Evolutionary conservation across 2,113 vertebrate genomes (phyloP).

Genomic region (Otus sunia): DNA sequence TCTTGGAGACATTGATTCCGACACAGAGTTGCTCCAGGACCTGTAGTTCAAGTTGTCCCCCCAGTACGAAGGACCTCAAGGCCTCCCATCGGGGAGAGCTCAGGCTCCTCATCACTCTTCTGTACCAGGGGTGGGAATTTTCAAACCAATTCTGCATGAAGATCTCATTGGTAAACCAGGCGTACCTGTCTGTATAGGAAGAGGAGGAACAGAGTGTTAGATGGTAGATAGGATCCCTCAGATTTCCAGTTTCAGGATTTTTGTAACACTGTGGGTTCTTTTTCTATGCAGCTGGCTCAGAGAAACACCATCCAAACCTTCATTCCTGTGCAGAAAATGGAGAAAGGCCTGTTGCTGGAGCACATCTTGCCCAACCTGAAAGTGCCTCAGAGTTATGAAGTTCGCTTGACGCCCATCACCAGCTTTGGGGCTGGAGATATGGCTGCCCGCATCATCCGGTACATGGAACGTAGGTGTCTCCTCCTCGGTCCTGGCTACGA

Average conservation of each 20-base stretch:
- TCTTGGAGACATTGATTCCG: neutral
- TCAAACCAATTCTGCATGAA: neutral
- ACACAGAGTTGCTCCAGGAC: neutral
- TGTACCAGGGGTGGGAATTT: neutral
- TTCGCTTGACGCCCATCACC: slow-evolving; percentile 90
- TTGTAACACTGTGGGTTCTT: neutral
- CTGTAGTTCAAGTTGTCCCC: neutral
- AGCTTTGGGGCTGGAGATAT: slow-evolving; percentile 87
- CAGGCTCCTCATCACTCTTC: neutral
- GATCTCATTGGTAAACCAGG: neutral
- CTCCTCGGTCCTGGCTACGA: neutral
- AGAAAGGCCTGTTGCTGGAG: slow-evolving; percentile 88
- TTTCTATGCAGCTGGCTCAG: slow-evolving; percentile 75
- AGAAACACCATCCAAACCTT: slow-evolving; percentile 81
- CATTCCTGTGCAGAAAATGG: slow-evolving; percentile 83
- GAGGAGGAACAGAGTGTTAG: neutral
- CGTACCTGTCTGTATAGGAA: neutral
- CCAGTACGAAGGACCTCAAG: neutral
- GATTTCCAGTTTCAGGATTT: neutral
- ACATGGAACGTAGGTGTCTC: slow-evolving; percentile 90
- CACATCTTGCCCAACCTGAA: slow-evolving; percentile 84
- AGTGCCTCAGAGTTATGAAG: slow-evolving; percentile 90
- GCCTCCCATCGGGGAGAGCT: neutral
- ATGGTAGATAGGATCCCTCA: neutral
- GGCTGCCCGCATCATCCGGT: slow-evolving; percentile 86